These are phyloP conservation scores for Cephalopholis sonnerati DNA, from an alignment of 2,113 vertebrate genomes.

Conservation along the genomic window DNA sequence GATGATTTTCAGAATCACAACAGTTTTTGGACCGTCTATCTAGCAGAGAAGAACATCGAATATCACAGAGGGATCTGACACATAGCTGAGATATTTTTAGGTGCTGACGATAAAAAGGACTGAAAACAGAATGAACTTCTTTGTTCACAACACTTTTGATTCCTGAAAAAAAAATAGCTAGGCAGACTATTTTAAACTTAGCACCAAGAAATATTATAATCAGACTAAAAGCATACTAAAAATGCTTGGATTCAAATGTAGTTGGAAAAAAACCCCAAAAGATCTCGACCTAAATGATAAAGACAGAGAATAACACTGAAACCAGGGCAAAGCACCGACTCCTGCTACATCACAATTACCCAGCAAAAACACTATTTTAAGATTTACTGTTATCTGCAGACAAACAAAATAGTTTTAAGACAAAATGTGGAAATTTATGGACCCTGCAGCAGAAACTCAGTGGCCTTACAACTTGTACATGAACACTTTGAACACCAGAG, in stretches of 20 bases:
- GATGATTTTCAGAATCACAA: conserved; percentile 24
- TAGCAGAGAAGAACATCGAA: conserved; percentile 44
- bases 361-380: neutral
- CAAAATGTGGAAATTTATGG: conserved; percentile 5
- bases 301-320: neutral
- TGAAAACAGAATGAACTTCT: neutral
- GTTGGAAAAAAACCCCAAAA: neutral
- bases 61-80: conserved; percentile 29
- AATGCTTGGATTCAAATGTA: conserved; percentile 5
- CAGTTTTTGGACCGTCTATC: conserved; percentile 8
- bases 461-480: conserved; percentile 49
- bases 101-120: neutral
- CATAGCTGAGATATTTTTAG: neutral
- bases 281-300: neutral
- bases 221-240: neutral
- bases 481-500: conserved; percentile 72
- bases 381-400: neutral
- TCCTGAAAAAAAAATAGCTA: neutral
- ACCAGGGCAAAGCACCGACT: neutral
- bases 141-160: conserved; percentile 34
- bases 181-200: neutral
- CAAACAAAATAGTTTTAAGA: neutral
- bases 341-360: neutral
- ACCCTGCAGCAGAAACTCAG: conserved; percentile 20
- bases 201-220: neutral